Base-by-base conservation (phyloP, 2,113 vertebrate genomes). In the Carollia perspicillata region DNA sequence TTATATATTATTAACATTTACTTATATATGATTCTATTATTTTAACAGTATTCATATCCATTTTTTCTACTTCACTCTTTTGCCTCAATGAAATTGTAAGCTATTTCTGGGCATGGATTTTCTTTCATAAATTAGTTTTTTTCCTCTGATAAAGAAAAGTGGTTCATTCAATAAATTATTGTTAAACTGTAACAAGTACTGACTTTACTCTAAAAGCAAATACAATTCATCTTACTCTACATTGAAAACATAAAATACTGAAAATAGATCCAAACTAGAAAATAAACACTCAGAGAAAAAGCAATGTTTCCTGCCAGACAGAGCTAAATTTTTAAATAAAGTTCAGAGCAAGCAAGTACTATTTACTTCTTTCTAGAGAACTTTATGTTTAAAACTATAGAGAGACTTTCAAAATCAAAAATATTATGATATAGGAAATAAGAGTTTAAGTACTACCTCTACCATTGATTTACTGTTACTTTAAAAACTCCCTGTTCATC, bases 101-200 rank as follows among this genome's bases (percentile, higher is more conserved):
- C 18, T 95, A 44, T 77, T 94, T 13, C 23, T 78, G 8, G 3
- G 13, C 16, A 85, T 79, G 6, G 13, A 72, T 78, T 93, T 81
- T 78, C 58, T 89, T 84, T 89, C 74, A 83, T 30, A 71, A 66
- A 55, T 96, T 87, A 51, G 1, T 42, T 83, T 90, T 78, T 83
- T 86, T 51, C 17, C 14, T 83, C n/a, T 89, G 9, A 91, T 60
- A 89, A 85, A 85, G 30, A 80, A 80, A 85, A 85, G 44, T 83
- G 1, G 5, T 80, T 0, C 16, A 78, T 63, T 68, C 20, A 65
- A 86, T 68, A 89, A 93, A 77, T 93, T 90, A 58, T 44, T 91
- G 6, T 63, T 83, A 49, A 88, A 72, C 80, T 66, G 33, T 18
- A 78, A 47, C 5, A 84, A 71, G 84, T 68, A 86, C 20, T 68